Evolutionary conservation across 1,140 invertebrate genomes (phyloP), one percentile per base, ranked within the genome.

Genomic region (Drosophila navojoa): DNA sequence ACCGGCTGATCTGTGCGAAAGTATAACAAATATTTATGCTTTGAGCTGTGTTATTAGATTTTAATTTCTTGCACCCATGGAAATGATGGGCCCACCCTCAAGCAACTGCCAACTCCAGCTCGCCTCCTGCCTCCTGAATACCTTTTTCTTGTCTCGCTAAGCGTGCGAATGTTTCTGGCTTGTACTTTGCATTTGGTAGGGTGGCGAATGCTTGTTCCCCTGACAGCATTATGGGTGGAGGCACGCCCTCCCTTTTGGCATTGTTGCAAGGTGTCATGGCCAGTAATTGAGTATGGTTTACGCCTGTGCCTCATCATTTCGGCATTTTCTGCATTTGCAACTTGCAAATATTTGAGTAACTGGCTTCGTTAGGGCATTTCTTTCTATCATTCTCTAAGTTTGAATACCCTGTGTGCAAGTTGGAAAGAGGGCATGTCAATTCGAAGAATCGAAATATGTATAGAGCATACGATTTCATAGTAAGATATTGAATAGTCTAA

Each of bases 11-110:
- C 66, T 63, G 52, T 70, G 47, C 53, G 44, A 87, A 87, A 89
- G 84, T 74, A 87, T 82, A 87, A 82, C 84, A 89, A 89, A 89
- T 89, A 89, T 89, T 90, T 89, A 90, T 90, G 85, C 85, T 80
- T 60, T 84, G 84, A 89, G 77, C 85, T 89, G 84, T 89, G 80
- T 90, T 89, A 89, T 89, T 89, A 90, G 84, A 89, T 90, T 89
- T 89, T 89, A 89, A 89, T 89, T 89, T 89, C 84, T 89, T 80
- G 77, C 84, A 90, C 84, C 84, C 84, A 89, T 79, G 72, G 72
- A 52, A 79, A 82, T 74, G 74, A 53, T 66, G 32, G 59, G 35
- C 49, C 32, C 61, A 71, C 71, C 71, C 71, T 74, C 11, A 35
- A 62, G 66, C 27, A 50, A 73, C 19, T 32, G 19, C 38, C 22